Base-by-base conservation (phyloP, 2,888 invertebrate species). In the Epirrhoe alternata region DNA sequence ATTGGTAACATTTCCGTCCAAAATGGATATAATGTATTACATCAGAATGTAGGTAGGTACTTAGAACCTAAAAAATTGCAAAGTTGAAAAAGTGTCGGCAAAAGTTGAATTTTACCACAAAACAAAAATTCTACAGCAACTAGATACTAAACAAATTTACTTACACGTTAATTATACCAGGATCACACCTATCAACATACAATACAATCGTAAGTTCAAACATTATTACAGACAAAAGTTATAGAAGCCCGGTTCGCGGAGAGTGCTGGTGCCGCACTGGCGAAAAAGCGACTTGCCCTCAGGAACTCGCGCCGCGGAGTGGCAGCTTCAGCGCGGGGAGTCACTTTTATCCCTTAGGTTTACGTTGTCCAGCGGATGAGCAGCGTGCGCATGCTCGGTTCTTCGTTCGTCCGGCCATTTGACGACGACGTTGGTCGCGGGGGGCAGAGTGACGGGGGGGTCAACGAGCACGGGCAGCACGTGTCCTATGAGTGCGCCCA, bases 371-470 rank as follows among this genome's bases (percentile, higher is more conserved):
- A 90, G 81, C 1, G 90, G 88, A 69, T 88, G 90, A 54, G 84
- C 64, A 2, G 89, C 86, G 68, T 88, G 90, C 60, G 85, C 68
- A 61, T 74, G 79, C 51, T 79, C 79, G 38, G 4, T 42, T 24
- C 38, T 59, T 59, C 79, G 75, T 62, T 88, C 86, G 69, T 89
- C 87, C 17, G 92, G 90, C 92, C 92, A 92, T 74, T 91, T 90
- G 8, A 90, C 87, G 7, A 91, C 90, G 5, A 89, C 87, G 71
- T 88, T 88, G 52, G 84, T 81, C 49, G 85, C 79, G 5, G 89
- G 80, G 1, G 91, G 90, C 53, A 90, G 80, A 72, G 93, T 91
- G 7, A 92, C 83, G 0, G 92, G 92, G 1, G 91, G 90, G 61
- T 92, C 92, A n/a, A 91, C 90, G 53, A 85, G 86, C 35, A 87